phyloP scores from a whole-genome alignment of 1,140 invertebrate genomes.

The Cyclargus thomasi region DNA sequence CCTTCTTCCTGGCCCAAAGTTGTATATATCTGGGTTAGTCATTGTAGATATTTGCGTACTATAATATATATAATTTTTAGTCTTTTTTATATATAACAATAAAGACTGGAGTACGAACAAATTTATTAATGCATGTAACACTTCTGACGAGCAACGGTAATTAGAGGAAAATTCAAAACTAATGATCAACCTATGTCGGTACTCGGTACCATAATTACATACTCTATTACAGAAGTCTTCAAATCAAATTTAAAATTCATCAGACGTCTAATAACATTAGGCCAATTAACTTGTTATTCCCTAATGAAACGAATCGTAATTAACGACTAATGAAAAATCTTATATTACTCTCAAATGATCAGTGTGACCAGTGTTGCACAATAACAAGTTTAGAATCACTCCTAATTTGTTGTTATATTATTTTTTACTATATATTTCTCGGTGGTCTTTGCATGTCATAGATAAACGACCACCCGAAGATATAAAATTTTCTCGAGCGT shows the following conservation, averaged over 20 bases:
- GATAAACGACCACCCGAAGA: background rate
- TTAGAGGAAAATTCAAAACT: background rate
- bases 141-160: background rate
- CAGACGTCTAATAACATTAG: conserved; percentile 27
- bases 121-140: background rate
- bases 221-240: conserved; percentile 7
- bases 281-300: conserved; percentile 33
- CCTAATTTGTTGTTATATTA: background rate
- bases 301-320: conserved; percentile 33
- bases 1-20: too few species aligned
- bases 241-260: conserved; percentile 22
- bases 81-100: too few species aligned
- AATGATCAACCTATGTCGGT: background rate
- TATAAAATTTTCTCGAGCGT: background rate
- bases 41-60: too few species aligned
- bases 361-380: background rate
- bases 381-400: background rate
- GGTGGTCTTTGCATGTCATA: background rate
- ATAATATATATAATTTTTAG: too few species aligned
- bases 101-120: too few species aligned
- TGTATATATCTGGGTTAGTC: too few species aligned
- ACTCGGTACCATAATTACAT: background rate
- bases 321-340: conserved; percentile 32
- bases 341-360: conserved; percentile 28
- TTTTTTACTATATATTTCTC: background rate